phyloP scores from a whole-genome alignment of 1,140 invertebrate genomes.

The Drosophila nebulosa region DNA sequence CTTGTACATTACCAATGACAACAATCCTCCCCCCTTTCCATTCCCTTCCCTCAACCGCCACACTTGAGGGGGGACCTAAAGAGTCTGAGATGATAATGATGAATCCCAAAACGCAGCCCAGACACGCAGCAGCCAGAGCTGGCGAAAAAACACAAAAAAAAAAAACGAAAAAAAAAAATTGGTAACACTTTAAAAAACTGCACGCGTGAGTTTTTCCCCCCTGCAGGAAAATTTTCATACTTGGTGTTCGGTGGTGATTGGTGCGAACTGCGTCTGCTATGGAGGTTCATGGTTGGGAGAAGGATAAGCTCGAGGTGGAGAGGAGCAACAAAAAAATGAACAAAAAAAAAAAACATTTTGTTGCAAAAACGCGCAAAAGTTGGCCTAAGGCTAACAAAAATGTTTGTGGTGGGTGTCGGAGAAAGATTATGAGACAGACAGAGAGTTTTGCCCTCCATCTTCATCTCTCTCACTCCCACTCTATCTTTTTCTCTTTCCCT shows the following conservation, averaged over 20 bases:
- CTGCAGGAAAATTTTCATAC: constrained; percentile 20
- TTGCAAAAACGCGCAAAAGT: constrained; percentile 31
- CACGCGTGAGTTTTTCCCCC: constrained; percentile 12
- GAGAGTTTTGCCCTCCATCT: not conserved
- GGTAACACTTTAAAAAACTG: constrained; percentile 48
- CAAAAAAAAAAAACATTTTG: constrained; percentile 6
- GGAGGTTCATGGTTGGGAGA: too few relatives aligned
- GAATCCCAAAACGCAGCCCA: constrained; percentile 32
- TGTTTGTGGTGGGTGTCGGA: constrained; percentile 2
- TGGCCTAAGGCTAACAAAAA: constrained; percentile 49
- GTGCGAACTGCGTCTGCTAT: not conserved
- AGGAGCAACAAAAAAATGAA: not conserved
- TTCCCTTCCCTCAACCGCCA: not conserved
- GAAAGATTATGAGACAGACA: constrained; percentile 15
- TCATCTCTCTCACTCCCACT: not conserved
- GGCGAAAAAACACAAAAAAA: not conserved
- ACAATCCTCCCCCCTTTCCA: constrained; percentile 10
- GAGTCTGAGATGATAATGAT: constrained; percentile 44
- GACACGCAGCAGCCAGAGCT: constrained; percentile 18
- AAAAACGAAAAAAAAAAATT: constrained; percentile 32
- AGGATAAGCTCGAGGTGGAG: constrained; percentile 3
- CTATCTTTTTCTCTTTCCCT: not conserved
- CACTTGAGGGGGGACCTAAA: not conserved
- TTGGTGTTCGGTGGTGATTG: constrained; percentile 1
- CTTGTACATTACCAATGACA: constrained; percentile 49